phyloP scores from a whole-genome alignment of 2,113 vertebrate species.

The Sander vitreus region DNA sequence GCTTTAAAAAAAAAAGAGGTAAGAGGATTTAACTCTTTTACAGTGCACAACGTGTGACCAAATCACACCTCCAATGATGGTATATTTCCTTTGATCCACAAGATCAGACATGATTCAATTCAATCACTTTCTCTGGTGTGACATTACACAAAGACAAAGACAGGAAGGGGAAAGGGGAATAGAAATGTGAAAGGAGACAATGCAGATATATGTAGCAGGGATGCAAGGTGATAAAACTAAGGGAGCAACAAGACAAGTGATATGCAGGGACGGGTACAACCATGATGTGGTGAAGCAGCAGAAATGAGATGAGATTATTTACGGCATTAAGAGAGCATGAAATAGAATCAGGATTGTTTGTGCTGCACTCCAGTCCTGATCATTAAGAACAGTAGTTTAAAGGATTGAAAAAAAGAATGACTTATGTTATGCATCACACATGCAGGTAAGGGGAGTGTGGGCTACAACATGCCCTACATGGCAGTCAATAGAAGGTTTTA shows the following conservation, averaged over 20 bases:
- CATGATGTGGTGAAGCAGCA: constrained; percentile 42
- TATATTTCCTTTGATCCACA: constrained; percentile 44
- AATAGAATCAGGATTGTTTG: constrained; percentile 41
- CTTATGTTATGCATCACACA: not conserved
- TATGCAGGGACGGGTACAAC: constrained; percentile 26
- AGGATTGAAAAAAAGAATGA: not conserved
- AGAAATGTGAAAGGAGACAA: constrained; percentile 21
- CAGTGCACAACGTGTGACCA: constrained; percentile 35
- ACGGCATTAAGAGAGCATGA: constrained; percentile 57
- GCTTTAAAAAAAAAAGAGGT: constrained; percentile 50
- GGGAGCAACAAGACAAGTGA: constrained; percentile 29
- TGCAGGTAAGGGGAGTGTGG: not conserved
- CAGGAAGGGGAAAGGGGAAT: not conserved
- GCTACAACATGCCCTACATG: constrained; percentile 9
- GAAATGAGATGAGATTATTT: constrained; percentile 64
- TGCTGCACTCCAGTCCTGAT: constrained; percentile 7
- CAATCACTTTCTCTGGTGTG: constrained; percentile 28
- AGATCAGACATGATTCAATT: constrained; percentile 44
- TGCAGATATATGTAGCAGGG: constrained; percentile 28
- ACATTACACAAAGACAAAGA: constrained; percentile 26
- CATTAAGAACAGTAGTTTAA: constrained; percentile 29
- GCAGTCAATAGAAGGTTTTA: constrained; percentile 41
- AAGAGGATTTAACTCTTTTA: constrained; percentile 49
- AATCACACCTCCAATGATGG: constrained; percentile 43
- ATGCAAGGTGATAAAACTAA: constrained; percentile 60